Percentiles rank a stretch among this genome's conserved stretches.
Evolutionary conservation across 2,888 invertebrate genomes (phyloP).

Genomic region (Diarsia mendica): DNA sequence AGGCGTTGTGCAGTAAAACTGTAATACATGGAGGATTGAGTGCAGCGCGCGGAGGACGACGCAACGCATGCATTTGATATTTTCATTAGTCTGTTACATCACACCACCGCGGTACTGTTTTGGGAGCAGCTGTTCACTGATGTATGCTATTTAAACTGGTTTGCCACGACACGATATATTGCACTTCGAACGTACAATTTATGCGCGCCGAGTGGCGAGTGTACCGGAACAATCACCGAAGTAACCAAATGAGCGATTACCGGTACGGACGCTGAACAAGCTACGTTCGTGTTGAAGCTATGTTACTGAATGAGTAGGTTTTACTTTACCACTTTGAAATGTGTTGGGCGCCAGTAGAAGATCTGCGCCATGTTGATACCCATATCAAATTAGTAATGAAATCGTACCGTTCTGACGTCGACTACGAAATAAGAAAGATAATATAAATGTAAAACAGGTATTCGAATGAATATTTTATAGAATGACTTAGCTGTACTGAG

Average conservation of each 20-base stretch:
- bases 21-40: conserved; percentile 61
- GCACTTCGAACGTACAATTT: conserved; percentile 80
- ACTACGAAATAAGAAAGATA: conserved; percentile 67
- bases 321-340: conserved; percentile 14
- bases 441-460: conserved; percentile 75
- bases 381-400: conserved; percentile 56
- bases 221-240: conserved; percentile 78
- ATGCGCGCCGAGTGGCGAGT: conserved; percentile 75
- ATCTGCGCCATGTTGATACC: conserved; percentile 51
- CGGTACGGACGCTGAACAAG: conserved; percentile 61
- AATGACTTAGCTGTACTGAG: conserved; percentile 64
- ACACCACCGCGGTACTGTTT: conserved; percentile 63
- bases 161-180: conserved; percentile 74
- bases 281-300: conserved; percentile 18
- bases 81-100: conserved; percentile 70
- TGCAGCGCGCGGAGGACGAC: conserved; percentile 49
- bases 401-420: conserved; percentile 40
- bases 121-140: conserved; percentile 65
- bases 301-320: conserved; percentile 10
- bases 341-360: conserved; percentile 1
- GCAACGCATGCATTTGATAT: conserved; percentile 67
- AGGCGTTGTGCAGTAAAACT: conserved; percentile 8
- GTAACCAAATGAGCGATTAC: conserved; percentile 80
- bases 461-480: conserved; percentile 76
- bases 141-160: conserved; percentile 74